These are phyloP conservation scores for Macaria notata DNA, from an alignment of 2,888 invertebrate genomes.

Conservation along the genomic window DNA sequence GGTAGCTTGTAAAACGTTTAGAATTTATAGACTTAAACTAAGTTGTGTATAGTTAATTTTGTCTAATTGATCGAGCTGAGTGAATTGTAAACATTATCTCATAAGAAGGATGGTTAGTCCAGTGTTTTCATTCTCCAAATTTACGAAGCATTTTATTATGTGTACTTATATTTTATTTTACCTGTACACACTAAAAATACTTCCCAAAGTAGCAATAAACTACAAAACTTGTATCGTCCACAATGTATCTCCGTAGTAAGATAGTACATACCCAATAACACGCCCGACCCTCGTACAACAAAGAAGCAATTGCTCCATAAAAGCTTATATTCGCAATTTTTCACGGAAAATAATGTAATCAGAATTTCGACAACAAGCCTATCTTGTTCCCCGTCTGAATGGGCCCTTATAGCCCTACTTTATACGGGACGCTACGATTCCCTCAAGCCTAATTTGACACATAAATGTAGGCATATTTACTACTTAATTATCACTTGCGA, in stretches of 20 bases:
- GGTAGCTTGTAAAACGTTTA: too few relatives aligned
- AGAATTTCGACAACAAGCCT: slow-evolving; percentile 33
- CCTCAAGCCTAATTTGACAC: slow-evolving; percentile 31
- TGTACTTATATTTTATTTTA: too few relatives aligned
- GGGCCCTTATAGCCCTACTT: slow-evolving; percentile 30
- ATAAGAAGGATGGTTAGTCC: too few relatives aligned
- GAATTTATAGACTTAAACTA: too few relatives aligned
- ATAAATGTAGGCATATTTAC: slow-evolving; percentile 34
- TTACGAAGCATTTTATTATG: too few relatives aligned
- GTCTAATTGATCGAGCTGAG: too few relatives aligned
- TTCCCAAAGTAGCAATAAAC: too few relatives aligned
- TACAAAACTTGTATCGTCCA: too few relatives aligned
- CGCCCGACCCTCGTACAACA: slow-evolving; percentile 7
- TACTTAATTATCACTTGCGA: slow-evolving; percentile 31
- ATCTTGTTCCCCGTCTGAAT: slow-evolving; percentile 29
- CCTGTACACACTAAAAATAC: too few relatives aligned
- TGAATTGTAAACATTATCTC: too few relatives aligned
- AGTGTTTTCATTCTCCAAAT: too few relatives aligned
- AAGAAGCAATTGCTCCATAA: slow-evolving; percentile 16
- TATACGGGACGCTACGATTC: slow-evolving; percentile 34
- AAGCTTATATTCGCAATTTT: slow-evolving; percentile 26
- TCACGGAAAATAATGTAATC: slow-evolving; percentile 30
- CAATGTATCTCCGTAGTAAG: neutral
- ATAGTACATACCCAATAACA: neutral
- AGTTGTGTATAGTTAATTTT: too few relatives aligned